Percentiles rank a stretch among this genome's conserved stretches.
Evolutionary conservation across 2,888 invertebrate genomes (phyloP).

Genomic region (Pharmacophagus antenor): DNA sequence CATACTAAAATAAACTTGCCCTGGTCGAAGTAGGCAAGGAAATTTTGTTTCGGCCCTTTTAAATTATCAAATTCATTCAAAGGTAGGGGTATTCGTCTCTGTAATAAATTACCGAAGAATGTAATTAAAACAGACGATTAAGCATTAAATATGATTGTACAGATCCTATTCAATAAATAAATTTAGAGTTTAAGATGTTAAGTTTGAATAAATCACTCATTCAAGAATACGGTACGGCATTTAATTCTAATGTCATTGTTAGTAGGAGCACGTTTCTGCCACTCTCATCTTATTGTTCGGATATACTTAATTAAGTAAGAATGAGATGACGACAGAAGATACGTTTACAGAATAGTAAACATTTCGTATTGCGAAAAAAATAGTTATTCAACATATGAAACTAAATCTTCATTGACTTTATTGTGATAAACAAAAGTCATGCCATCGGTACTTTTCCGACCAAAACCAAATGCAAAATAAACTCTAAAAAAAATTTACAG

Average conservation of each 20-base stretch:
- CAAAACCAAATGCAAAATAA: no score
- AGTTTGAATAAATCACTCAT: not conserved
- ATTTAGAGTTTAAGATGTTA: no score
- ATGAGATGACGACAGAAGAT: slow-evolving; percentile 20
- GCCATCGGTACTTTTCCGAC: no score
- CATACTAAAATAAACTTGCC: no score
- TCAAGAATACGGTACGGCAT: slow-evolving; percentile 1
- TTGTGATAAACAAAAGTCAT: no score
- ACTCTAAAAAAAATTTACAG: no score
- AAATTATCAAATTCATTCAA: no score
- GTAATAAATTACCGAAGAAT: no score
- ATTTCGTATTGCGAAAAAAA: not conserved
- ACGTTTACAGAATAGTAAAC: not conserved
- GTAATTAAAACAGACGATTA: not conserved
- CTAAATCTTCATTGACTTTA: not conserved
- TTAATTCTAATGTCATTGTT: slow-evolving; percentile 8
- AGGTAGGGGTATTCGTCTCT: no score
- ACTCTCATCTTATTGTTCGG: slow-evolving; percentile 22
- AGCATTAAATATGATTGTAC: not conserved
- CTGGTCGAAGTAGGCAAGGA: no score
- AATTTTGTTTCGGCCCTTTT: no score
- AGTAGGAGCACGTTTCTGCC: slow-evolving; percentile 13
- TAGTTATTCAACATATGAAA: not conserved
- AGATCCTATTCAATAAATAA: no score
- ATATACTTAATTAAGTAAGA: slow-evolving; percentile 21